Evolutionary conservation across 2,113 vertebrate genomes (phyloP).

Genomic region (Oostethus manadensis): DNA sequence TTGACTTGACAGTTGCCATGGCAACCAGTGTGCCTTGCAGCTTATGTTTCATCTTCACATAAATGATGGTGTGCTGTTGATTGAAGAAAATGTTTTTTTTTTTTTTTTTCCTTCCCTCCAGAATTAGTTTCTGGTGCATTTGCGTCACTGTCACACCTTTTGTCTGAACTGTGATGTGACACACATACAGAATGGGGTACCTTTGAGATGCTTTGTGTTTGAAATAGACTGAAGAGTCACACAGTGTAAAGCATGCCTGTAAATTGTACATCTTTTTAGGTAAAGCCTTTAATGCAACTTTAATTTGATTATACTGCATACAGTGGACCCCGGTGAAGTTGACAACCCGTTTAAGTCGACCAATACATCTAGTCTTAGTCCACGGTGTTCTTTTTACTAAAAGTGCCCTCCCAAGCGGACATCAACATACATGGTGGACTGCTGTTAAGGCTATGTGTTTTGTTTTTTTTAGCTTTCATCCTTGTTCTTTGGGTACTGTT

Average conservation of each 20-base stretch:
- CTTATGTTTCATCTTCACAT: slow-evolving; percentile 69
- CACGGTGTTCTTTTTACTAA: too few relatives aligned
- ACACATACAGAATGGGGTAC: slow-evolving; percentile 52
- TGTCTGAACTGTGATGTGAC: slow-evolving; percentile 51
- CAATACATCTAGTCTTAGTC: too few relatives aligned
- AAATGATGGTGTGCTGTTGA: slow-evolving; percentile 58
- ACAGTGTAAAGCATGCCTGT: neutral
- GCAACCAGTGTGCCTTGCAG: slow-evolving; percentile 63
- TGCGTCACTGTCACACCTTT: slow-evolving; percentile 57
- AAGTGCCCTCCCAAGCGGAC: too few relatives aligned
- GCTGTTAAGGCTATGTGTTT: too few relatives aligned
- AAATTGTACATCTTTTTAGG: too few relatives aligned
- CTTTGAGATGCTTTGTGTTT: slow-evolving; percentile 37
- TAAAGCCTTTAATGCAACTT: too few relatives aligned
- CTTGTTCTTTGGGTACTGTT: too few relatives aligned
- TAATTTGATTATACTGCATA: too few relatives aligned
- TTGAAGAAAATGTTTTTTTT: slow-evolving; percentile 48
- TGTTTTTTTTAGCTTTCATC: too few relatives aligned
- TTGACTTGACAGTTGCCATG: slow-evolving; percentile 69
- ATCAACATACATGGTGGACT: too few relatives aligned
- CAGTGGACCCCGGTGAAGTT: too few relatives aligned
- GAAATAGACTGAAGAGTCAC: neutral
- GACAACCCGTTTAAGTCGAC: too few relatives aligned
- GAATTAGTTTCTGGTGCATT: slow-evolving; percentile 62
- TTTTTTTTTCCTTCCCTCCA: slow-evolving; percentile 13